phyloP scores from a whole-genome alignment of 2,113 vertebrate genomes.

The Phoxinus phoxinus region DNA sequence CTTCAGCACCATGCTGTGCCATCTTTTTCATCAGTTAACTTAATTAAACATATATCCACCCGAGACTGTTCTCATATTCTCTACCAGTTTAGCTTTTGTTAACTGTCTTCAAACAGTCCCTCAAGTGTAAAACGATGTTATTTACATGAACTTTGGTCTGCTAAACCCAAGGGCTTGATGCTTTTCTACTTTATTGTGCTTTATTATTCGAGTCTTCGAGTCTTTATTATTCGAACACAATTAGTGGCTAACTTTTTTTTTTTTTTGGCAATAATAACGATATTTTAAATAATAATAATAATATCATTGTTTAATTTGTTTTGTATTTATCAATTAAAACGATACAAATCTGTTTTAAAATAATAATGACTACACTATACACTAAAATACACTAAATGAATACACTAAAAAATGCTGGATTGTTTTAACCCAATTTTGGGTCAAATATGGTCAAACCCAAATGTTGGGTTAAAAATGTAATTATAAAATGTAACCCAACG shows the following conservation, averaged over 20 bases:
- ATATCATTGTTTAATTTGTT: not conserved
- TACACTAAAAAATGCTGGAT: no score
- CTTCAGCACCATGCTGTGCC: slow-evolving; percentile 72
- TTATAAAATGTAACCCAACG: no score
- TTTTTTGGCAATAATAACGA: not conserved
- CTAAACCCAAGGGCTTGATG: not conserved
- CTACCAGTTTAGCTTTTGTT: slow-evolving; percentile 30
- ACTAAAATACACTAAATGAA: no score
- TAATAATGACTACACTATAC: no score
- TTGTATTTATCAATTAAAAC: not conserved
- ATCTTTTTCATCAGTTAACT: slow-evolving; percentile 77
- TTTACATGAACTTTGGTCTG: not conserved
- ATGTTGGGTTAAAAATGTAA: no score
- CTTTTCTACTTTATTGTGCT: not conserved
- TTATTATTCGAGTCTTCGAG: not conserved
- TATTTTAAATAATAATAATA: not conserved
- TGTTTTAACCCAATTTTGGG: no score
- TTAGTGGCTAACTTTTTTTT: not conserved
- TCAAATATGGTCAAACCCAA: no score
- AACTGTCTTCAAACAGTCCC: slow-evolving; percentile 23
- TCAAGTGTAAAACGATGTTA: slow-evolving; percentile 2
- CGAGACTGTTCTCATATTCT: slow-evolving; percentile 45
- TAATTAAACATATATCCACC: slow-evolving; percentile 76
- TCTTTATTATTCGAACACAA: not conserved
- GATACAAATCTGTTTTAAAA: not conserved